Percentiles rank a stretch among this genome's conserved stretches.
Conservation (phyloP, 2,113 vertebrate genomes). For the Ictalurus furcatus region DNA sequence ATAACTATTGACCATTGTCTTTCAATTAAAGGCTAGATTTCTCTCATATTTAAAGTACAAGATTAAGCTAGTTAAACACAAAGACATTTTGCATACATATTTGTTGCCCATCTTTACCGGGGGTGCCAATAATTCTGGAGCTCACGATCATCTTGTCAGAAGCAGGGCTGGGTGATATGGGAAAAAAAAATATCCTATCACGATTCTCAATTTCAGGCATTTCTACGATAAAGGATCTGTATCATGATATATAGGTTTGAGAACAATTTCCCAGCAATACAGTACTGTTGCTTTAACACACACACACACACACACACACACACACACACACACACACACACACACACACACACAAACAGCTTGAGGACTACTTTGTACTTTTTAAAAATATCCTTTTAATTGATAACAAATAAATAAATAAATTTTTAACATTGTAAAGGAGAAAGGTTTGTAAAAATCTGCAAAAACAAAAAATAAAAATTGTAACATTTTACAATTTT, state of each 20-base stretch:
- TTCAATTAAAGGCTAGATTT: background rate
- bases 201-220: background rate
- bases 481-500: background rate
- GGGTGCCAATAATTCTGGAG: background rate
- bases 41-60: background rate
- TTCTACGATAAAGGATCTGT: background rate
- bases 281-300: background rate
- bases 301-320: background rate
- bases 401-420: background rate
- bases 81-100: background rate
- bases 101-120: background rate
- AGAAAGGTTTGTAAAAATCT: background rate
- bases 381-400: background rate
- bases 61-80: background rate
- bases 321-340: background rate
- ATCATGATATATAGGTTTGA: background rate
- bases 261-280: background rate
- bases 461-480: background rate
- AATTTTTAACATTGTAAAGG: background rate
- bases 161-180: background rate
- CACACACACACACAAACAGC: background rate
- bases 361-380: background rate
- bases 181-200: background rate
- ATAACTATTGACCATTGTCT: background rate
- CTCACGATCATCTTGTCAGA: slow-evolving; percentile 40